A percentile compares a stretch with the other conserved stretches of the same genome.
phyloP scores from a whole-genome alignment of 2,113 vertebrate species.

The Alligator mississippiensis region DNA sequence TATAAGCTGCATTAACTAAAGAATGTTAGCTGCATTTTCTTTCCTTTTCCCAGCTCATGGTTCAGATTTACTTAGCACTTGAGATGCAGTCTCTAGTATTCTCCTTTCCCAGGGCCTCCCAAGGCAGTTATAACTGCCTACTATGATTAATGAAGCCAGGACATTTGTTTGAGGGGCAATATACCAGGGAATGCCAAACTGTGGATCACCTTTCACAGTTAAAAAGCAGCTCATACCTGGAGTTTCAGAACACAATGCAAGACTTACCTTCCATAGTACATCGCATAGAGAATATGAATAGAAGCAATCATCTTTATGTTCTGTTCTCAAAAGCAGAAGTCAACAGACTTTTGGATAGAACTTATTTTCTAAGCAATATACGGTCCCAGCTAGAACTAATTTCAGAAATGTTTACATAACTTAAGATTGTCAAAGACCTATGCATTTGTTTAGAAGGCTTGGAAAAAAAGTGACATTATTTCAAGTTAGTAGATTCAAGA shows the following conservation, averaged over 20 bases:
- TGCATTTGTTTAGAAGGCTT: background rate
- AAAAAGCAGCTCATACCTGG: background rate
- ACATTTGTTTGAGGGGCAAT: background rate
- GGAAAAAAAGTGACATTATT: background rate
- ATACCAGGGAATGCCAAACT: background rate
- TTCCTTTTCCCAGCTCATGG: no score
- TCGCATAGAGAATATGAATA: background rate
- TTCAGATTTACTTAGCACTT: no score
- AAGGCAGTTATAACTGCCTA: no score
- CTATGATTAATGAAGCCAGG: background rate
- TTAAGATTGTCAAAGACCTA: background rate
- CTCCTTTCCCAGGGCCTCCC: no score
- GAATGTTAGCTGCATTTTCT: no score
- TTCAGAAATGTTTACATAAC: background rate
- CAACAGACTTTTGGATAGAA: background rate
- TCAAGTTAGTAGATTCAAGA: background rate
- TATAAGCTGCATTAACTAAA: no score
- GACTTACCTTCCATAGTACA: background rate
- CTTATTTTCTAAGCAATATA: background rate
- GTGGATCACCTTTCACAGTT: background rate
- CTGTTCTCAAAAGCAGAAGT: background rate
- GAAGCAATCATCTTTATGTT: no score
- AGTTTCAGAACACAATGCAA: background rate
- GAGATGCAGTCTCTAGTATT: no score
- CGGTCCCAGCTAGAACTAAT: background rate